These are phyloP conservation scores for Thelaira solivaga DNA, from an alignment of 2,888 invertebrate species.

Conservation along the genomic window DNA sequence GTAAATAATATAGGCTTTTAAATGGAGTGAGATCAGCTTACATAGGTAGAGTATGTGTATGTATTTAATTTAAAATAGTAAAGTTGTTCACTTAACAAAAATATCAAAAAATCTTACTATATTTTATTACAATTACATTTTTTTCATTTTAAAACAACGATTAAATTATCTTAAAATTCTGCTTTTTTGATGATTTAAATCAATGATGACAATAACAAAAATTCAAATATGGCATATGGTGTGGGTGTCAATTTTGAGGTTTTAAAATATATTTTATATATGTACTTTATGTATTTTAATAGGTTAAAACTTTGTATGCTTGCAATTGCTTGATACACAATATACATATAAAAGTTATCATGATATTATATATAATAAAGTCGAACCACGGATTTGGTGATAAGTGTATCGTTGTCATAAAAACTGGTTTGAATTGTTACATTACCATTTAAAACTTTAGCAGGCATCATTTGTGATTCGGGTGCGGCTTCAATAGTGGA, in stretches of 20 bases:
- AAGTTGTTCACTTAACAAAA: too few relatives aligned
- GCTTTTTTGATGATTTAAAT: conserved; percentile 2
- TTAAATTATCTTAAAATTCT: conserved; percentile 6
- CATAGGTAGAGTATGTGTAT: too few relatives aligned
- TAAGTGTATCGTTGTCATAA: conserved; percentile 94
- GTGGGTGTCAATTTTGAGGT: conserved; percentile 26
- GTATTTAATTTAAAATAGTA: too few relatives aligned
- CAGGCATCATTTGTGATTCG: conserved; percentile 99
- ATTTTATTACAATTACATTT: too few relatives aligned
- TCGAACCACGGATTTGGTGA: conserved; percentile 95
- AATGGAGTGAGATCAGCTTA: too few relatives aligned
- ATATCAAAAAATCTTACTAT: too few relatives aligned
- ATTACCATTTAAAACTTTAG: conserved; percentile 96
- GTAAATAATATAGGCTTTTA: too few relatives aligned
- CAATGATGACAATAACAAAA: background rate
- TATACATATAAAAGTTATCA: conserved; percentile 1
- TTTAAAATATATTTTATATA: background rate
- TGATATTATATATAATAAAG: conserved; percentile 91
- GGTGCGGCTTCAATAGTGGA: conserved; percentile 99
- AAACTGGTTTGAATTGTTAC: conserved; percentile 98
- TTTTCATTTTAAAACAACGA: background rate
- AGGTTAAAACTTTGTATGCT: background rate
- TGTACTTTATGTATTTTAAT: background rate
- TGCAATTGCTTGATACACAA: background rate
- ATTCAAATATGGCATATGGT: background rate